A percentile compares a stretch with the other conserved stretches of the same genome.
Conservation (phyloP, 2,113 vertebrate species). For the Pan paniscus region DNA sequence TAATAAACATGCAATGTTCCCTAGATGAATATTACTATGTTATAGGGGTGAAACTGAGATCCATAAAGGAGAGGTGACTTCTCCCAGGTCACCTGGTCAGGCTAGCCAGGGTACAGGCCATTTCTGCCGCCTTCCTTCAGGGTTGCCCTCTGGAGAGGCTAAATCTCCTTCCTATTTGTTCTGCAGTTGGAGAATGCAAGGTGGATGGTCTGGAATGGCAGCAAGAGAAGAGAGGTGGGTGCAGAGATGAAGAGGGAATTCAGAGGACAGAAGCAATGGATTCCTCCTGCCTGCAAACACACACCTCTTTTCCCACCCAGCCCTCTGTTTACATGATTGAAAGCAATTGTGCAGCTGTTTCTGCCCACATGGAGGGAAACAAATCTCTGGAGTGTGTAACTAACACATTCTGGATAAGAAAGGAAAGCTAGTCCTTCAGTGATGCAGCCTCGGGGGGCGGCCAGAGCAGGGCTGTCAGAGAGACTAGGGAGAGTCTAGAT, state of each 20-base stretch:
- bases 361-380: constrained; percentile 54
- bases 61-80: not conserved
- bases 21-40: not conserved
- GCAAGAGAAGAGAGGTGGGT: not conserved
- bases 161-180: not conserved
- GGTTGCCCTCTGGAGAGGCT: not conserved
- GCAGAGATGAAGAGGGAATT: not conserved
- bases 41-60: not conserved
- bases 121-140: not conserved
- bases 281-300: not conserved
- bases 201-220: not conserved
- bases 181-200: not conserved
- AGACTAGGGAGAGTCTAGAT: not conserved
- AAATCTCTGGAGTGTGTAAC: not conserved
- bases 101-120: too few species aligned
- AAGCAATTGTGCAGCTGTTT: rapidly evolving
- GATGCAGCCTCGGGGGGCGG: not conserved
- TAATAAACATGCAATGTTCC: not conserved
- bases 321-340: not conserved
- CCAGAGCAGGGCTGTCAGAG: not conserved
- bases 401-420: not conserved
- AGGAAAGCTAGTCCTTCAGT: not conserved
- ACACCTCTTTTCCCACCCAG: not conserved
- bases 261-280: not conserved
- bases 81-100: too few species aligned